Evolutionary conservation across 2,888 invertebrate genomes (phyloP).

Genomic region (Andrena fulva): DNA sequence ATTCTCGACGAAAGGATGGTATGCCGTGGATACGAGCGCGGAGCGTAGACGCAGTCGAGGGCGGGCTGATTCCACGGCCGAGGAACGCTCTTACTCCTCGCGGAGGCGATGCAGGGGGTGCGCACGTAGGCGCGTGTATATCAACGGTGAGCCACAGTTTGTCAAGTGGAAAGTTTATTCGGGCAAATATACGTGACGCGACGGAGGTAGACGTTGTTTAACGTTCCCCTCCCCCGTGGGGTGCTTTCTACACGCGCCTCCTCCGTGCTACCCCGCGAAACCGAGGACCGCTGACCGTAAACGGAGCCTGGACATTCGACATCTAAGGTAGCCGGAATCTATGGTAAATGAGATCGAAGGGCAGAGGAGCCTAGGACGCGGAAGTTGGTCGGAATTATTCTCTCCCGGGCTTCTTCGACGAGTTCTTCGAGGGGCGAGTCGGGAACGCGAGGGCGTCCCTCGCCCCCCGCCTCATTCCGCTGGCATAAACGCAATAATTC

Average conservation of each 20-base stretch:
- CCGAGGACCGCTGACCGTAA: not conserved
- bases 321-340: not conserved
- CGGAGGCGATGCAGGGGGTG: constrained; percentile 44
- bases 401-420: constrained; percentile 26
- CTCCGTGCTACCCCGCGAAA: constrained; percentile 3
- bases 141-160: constrained; percentile 63
- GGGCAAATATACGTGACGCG: constrained; percentile 62
- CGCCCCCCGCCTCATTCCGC: constrained; percentile 50
- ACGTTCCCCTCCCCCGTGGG: constrained; percentile 42
- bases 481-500: constrained; percentile 82
- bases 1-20: constrained; percentile 76
- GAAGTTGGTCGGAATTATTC: constrained; percentile 29
- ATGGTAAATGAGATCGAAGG: not conserved
- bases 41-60: constrained; percentile 26
- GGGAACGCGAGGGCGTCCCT: constrained; percentile 24
- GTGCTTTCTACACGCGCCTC: not conserved
- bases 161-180: constrained; percentile 65
- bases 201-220: constrained; percentile 56
- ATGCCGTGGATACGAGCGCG: constrained; percentile 55
- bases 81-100: constrained; percentile 57
- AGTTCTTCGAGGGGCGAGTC: not conserved
- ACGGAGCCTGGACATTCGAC: not conserved
- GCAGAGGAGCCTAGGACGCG: not conserved
- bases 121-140: constrained; percentile 33
- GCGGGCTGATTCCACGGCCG: constrained; percentile 43